Conservation (phyloP, 2,888 invertebrate genomes). For the Eupsilia transversa region DNA sequence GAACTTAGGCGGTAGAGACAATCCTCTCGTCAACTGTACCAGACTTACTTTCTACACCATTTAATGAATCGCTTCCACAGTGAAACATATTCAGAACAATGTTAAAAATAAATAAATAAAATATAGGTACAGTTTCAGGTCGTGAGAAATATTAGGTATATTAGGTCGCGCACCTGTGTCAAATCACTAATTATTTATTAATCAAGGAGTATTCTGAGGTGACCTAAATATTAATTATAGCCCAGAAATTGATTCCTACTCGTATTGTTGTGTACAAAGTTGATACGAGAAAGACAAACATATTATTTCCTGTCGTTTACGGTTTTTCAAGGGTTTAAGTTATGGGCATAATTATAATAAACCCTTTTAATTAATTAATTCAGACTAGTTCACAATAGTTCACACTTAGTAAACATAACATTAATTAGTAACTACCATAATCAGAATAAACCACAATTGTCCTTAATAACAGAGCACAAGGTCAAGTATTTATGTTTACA, state of each 20-base stretch:
- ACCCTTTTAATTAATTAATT: too few relatives aligned
- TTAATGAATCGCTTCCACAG: neutral
- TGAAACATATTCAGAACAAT: neutral
- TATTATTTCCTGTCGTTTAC: neutral
- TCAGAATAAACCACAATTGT: slow-evolving; percentile 30
- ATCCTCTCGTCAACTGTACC: neutral
- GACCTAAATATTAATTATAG: slow-evolving; percentile 1
- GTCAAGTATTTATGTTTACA: slow-evolving; percentile 9
- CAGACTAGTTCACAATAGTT: too few relatives aligned
- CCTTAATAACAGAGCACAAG: slow-evolving; percentile 33
- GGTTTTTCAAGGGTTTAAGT: neutral
- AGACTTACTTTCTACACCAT: neutral
- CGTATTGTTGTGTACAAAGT: neutral
- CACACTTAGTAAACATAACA: slow-evolving; percentile 6
- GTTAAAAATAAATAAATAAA: neutral
- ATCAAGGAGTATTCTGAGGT: slow-evolving; percentile 26
- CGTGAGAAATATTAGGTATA: neutral
- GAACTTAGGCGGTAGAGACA: neutral
- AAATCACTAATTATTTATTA: slow-evolving; percentile 1
- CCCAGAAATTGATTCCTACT: neutral
- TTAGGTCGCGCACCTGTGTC: slow-evolving; percentile 4
- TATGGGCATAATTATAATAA: neutral
- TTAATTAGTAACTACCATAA: slow-evolving; percentile 2
- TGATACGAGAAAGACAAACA: neutral
- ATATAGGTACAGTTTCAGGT: neutral